phyloP scores from a whole-genome alignment of 2,797 vertebrate genomes.

The Anomalospiza imberbis region DNA sequence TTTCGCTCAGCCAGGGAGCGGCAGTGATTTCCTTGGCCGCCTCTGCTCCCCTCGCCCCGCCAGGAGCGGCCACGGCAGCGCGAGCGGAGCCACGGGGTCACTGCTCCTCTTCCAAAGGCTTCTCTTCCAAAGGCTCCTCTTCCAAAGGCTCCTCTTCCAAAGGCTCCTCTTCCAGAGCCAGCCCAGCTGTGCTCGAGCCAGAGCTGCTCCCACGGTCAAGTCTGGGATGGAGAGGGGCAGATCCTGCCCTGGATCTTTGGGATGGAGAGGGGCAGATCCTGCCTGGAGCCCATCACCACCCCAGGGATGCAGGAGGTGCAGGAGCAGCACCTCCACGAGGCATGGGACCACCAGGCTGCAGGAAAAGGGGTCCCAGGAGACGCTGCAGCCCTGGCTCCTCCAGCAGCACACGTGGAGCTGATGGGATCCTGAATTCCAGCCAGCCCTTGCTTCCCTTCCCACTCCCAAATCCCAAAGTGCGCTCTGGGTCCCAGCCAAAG shows the following conservation, averaged over 20 bases:
- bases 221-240: background rate
- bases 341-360: accelerated
- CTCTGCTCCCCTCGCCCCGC: background rate
- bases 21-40: background rate
- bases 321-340: background rate
- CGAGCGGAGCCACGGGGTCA: background rate
- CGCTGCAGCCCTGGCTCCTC: background rate
- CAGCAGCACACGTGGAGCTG: background rate
- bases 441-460: background rate
- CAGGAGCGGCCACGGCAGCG: background rate
- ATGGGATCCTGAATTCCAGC: accelerated
- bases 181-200: background rate
- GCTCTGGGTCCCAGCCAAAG: background rate
- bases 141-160: background rate
- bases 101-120: background rate
- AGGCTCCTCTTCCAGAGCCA: background rate
- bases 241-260: background rate
- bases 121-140: background rate
- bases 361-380: background rate
- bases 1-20: background rate
- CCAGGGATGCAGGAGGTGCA: background rate
- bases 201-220: background rate
- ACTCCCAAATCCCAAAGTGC: background rate
- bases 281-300: accelerated
- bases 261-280: background rate